Base-by-base conservation (phyloP, 1,140 invertebrate genomes). In the Meteorus sp. region DNA sequence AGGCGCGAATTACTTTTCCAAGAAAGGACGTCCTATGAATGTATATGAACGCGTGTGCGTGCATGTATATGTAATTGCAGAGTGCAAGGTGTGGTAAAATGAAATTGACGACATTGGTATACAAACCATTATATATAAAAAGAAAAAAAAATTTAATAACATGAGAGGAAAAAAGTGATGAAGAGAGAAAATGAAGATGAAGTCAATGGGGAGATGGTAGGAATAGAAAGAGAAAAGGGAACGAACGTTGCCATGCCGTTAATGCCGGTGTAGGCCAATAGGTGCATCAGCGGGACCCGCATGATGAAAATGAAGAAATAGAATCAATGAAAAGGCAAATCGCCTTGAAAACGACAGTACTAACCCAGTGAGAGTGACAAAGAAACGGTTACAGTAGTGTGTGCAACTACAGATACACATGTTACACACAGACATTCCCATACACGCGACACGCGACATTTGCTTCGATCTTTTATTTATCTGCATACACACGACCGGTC, bases 301-400 rank as follows among this genome's bases (percentile, higher is more conserved):
- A 63, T 63, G 22, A 23, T 53, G 35, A 54, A 48, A 52, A 55
- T 53, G 55, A 43, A 53, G 23, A 31, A 63, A 63, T 60, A 58
- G 47, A 63, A 37, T 20, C 17, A 41, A 20, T 27, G 35, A 35
- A 13, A 4, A 35, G 5, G 27, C 22, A 17, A 25, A 41, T 41
- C n/a, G 44, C 56, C 56, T 48, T 50, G 56, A 37, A 47, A 50
- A 31, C 31, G 33, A 53, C 57, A 60, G 48, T 53, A 60, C 61
- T 63, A 63, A 59, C 61, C 61, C 57, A 63, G 60, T 63, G 22
- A 54, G 43, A 33, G 31, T 47, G 31, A 47, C 17, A 54, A 53
- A 57, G 54, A 51, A 39, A 52, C n/a, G n/a, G n/a, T n/a, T n/a
- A n/a, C n/a, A n/a, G n/a, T n/a, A n/a, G n/a, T n/a, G n/a, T n/a